Evolutionary conservation across 2,888 invertebrate species (phyloP).

Genomic region (Nemoura dubitans): DNA sequence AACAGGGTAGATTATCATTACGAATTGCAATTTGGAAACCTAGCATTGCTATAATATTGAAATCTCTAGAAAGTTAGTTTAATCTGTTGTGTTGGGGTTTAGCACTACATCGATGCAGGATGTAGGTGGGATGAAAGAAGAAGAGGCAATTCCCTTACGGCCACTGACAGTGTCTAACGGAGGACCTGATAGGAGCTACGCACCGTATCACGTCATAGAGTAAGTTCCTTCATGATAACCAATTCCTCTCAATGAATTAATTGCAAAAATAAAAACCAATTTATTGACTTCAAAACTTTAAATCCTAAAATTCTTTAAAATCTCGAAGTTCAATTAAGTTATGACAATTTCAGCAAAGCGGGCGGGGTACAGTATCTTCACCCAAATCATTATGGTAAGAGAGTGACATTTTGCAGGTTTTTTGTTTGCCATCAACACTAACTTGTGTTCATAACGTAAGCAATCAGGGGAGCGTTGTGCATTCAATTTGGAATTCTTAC

Average conservation of each 20-base stretch:
- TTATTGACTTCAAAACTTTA: background rate
- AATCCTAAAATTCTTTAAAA: background rate
- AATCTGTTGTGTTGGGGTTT: background rate
- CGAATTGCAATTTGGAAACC: too few relatives aligned
- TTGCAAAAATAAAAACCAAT: background rate
- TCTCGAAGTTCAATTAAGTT: background rate
- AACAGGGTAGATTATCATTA: too few relatives aligned
- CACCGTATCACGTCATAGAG: slow-evolving; percentile 72
- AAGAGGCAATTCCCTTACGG: slow-evolving; percentile 75
- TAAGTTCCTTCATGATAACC: slow-evolving; percentile 62
- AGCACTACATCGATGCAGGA: slow-evolving; percentile 55
- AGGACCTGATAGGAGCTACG: slow-evolving; percentile 69
- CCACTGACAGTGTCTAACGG: slow-evolving; percentile 75
- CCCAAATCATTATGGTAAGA: slow-evolving; percentile 53
- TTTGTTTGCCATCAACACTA: slow-evolving; percentile 10
- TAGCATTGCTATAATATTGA: too few relatives aligned
- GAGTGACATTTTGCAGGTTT: slow-evolving; percentile 13
- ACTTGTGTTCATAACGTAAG: background rate
- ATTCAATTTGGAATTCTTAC: background rate
- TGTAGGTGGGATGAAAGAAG: slow-evolving; percentile 67
- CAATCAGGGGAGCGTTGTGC: background rate
- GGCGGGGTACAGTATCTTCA: slow-evolving; percentile 52
- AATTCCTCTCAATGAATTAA: slow-evolving; percentile 27
- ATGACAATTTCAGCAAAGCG: slow-evolving; percentile 50
- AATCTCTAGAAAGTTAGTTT: too few relatives aligned